A percentile compares a stretch with the other conserved stretches of the same genome.
Conservation (phyloP, 2,888 invertebrate genomes). For the Tetragonisca angustula region DNA sequence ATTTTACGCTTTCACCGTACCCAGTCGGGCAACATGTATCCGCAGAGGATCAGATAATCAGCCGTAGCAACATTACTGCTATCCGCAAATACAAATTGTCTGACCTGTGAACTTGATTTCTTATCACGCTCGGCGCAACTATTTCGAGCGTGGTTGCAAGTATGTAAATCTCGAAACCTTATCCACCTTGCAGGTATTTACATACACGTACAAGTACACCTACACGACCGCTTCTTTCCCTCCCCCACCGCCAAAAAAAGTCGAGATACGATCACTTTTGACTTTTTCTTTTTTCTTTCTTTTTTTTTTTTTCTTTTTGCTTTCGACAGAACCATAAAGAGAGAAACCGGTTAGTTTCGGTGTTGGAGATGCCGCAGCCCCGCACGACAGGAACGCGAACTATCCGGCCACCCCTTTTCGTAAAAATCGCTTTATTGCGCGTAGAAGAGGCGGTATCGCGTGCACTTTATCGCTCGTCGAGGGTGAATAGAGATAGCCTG, state of each 20-base stretch:
- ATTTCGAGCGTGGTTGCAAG: constrained; percentile 20
- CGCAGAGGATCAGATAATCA: constrained; percentile 18
- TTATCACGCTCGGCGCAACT: constrained; percentile 10
- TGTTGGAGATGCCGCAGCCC: background rate
- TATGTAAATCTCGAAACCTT: constrained; percentile 17
- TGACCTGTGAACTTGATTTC: constrained; percentile 30
- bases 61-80: constrained; percentile 10
- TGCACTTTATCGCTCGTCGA: constrained; percentile 58
- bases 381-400: constrained; percentile 11
- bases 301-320: too few species aligned
- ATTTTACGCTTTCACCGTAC: constrained; percentile 9
- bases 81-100: constrained; percentile 24
- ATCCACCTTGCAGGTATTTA: background rate
- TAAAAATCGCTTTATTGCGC: constrained; percentile 34
- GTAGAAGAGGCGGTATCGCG: constrained; percentile 44
- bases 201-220: background rate
- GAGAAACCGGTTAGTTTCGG: background rate
- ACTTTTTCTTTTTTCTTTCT: too few species aligned
- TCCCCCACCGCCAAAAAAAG: too few species aligned
- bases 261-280: too few species aligned
- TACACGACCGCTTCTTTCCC: too few species aligned
- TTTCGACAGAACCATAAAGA: background rate
- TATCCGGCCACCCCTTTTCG: constrained; percentile 3
- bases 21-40: background rate
- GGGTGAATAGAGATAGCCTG: constrained; percentile 58